Evolutionary conservation across 2,888 invertebrate species (phyloP).

Genomic region (Phytoseiulus persimilis): DNA sequence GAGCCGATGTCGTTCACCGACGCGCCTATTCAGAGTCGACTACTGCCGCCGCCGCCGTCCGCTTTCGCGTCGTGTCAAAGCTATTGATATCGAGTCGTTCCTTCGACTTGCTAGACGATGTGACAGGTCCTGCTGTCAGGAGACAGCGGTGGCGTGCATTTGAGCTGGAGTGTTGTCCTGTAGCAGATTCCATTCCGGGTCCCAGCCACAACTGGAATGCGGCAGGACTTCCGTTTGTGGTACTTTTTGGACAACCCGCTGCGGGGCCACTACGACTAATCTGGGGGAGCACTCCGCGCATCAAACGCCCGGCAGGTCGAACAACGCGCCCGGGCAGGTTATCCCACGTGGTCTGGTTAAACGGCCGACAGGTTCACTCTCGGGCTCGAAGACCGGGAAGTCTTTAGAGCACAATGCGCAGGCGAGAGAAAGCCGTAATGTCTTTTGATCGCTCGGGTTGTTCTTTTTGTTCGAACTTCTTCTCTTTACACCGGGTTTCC

Average conservation of each 20-base stretch:
- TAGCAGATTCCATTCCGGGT: background rate
- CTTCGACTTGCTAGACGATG: background rate
- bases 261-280: background rate
- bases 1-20: background rate
- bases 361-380: background rate
- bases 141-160: background rate
- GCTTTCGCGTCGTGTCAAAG: background rate
- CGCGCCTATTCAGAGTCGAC: background rate
- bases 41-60: background rate
- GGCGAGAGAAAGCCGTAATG: background rate
- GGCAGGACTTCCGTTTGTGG: background rate
- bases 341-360: background rate
- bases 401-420: background rate
- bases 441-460: background rate
- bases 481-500: background rate
- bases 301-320: background rate
- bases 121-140: background rate
- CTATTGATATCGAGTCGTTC: constrained; percentile 5
- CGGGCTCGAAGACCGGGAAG: background rate
- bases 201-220: background rate
- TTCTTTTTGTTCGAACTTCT: background rate
- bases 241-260: background rate
- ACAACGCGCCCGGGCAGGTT: background rate
- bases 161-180: background rate
- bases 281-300: background rate